Conservation (phyloP, 37 sponge, comb jelly and placozoan species). For the Theonella swinhoei region DNA sequence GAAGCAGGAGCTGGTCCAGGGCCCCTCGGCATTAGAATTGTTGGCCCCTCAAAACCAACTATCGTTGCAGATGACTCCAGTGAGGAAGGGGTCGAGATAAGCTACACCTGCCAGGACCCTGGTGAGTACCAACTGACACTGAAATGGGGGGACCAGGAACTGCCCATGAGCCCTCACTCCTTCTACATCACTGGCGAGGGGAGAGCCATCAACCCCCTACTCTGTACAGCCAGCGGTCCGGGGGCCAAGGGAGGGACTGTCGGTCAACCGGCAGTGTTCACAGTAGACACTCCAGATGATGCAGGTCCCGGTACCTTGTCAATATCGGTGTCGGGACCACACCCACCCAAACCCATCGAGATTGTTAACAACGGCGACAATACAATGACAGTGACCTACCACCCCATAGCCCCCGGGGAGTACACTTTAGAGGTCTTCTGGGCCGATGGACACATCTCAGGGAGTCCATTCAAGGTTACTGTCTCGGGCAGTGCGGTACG, state of each 20-base stretch:
- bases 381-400: constrained; percentile 73
- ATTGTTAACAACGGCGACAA: constrained; percentile 74
- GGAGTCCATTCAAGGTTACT: constrained; percentile 76
- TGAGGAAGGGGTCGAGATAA: constrained; percentile 76
- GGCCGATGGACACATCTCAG: constrained; percentile 71
- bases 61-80: constrained; percentile 77
- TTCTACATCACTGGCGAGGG: constrained; percentile 70
- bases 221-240: constrained; percentile 73
- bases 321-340: constrained; percentile 75
- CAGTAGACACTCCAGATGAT: constrained; percentile 71
- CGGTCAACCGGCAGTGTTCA: constrained; percentile 59
- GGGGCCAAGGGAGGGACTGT: constrained; percentile 66
- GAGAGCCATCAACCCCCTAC: constrained; percentile 52
- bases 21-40: constrained; percentile 73
- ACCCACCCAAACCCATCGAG: constrained; percentile 86
- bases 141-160: constrained; percentile 83
- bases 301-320: constrained; percentile 85
- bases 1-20: constrained; percentile 85
- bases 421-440: constrained; percentile 69
- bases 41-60: constrained; percentile 86
- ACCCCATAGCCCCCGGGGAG: constrained; percentile 83
- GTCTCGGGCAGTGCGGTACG: constrained; percentile 71
- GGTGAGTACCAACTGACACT: constrained; percentile 83
- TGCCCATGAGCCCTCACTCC: constrained; percentile 70
- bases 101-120: constrained; percentile 71